These are phyloP conservation scores for Seriola dumerili DNA, from an alignment of 2,113 vertebrate species.

Conservation along the genomic window DNA sequence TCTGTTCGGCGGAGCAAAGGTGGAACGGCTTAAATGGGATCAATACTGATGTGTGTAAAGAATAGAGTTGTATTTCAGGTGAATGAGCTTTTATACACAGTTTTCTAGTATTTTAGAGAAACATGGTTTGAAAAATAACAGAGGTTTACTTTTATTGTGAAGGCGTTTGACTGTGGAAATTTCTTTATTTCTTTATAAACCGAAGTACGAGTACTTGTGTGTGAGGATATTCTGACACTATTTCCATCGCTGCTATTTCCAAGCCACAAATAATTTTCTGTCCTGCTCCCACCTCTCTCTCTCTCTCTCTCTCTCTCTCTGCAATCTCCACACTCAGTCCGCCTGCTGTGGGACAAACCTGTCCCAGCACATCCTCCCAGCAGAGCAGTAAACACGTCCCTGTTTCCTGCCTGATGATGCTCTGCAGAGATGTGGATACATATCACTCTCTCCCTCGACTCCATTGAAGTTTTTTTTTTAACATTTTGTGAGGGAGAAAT, in stretches of 20 bases:
- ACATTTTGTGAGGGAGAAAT: constrained; percentile 14
- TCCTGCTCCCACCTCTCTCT: constrained; percentile 31
- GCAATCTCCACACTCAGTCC: constrained; percentile 25
- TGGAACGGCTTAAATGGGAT: too few relatives aligned
- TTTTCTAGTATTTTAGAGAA: too few relatives aligned
- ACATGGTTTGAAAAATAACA: too few relatives aligned
- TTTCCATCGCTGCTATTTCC: constrained; percentile 4
- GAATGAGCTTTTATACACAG: background rate
- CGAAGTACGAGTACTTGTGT: background rate
- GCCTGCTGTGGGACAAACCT: constrained; percentile 54
- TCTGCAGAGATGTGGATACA: constrained; percentile 42
- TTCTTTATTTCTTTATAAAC: background rate
- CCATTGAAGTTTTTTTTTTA: background rate
- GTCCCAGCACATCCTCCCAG: constrained; percentile 47
- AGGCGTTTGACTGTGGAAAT: background rate
- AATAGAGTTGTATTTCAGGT: background rate
- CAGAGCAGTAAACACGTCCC: constrained; percentile 48
- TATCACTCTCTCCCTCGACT: constrained; percentile 46
- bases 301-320: too few relatives aligned
- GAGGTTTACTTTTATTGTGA: background rate
- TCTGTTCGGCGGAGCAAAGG: too few relatives aligned
- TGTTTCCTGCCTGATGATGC: constrained; percentile 44
- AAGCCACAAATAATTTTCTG: constrained; percentile 21
- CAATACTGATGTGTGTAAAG: background rate
- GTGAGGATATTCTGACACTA: constrained; percentile 23